Evolutionary conservation across 2,888 invertebrate species (phyloP).

Genomic region (Hirtodrosophila confusa): DNA sequence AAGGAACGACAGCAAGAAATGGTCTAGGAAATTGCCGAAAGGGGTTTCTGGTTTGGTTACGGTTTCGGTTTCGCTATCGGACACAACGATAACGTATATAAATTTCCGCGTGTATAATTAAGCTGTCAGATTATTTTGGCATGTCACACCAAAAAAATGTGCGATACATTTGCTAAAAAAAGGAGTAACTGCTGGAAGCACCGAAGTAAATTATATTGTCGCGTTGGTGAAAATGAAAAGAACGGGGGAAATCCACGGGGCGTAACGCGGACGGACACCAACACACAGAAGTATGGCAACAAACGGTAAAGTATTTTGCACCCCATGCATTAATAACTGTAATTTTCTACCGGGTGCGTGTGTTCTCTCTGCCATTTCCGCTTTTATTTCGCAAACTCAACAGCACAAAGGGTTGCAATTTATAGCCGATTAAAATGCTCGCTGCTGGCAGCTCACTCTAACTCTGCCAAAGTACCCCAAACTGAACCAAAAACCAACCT

Average conservation of each 20-base stretch:
- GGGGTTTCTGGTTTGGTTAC: slow-evolving; percentile 8
- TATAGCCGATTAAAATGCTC: slow-evolving; percentile 72
- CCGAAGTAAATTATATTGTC: slow-evolving; percentile 67
- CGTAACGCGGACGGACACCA: slow-evolving; percentile 28
- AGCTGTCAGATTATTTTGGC: slow-evolving; percentile 84
- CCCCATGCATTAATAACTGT: slow-evolving; percentile 76
- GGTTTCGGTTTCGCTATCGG: slow-evolving; percentile 6
- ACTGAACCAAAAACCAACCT: slow-evolving; percentile 1
- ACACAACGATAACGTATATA: slow-evolving; percentile 38
- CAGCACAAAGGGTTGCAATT: slow-evolving; percentile 73
- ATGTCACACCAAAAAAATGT: slow-evolving; percentile 65
- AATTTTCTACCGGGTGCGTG: slow-evolving; percentile 65
- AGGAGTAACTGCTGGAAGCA: slow-evolving; percentile 48
- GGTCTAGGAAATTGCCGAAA: slow-evolving; percentile 47
- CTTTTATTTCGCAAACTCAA: slow-evolving; percentile 49
- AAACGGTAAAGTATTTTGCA: slow-evolving; percentile 60
- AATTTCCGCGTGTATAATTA: slow-evolving; percentile 81
- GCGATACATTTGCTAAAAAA: slow-evolving; percentile 54
- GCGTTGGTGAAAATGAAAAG: slow-evolving; percentile 32
- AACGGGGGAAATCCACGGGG: slow-evolving; percentile 34
- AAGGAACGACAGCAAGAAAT: slow-evolving; percentile 51
- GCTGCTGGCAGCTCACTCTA: slow-evolving; percentile 42
- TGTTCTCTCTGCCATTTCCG: slow-evolving; percentile 40
- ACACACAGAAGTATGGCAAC: slow-evolving; percentile 18
- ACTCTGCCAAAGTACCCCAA: slow-evolving; percentile 20